Evolutionary conservation across 2,888 invertebrate species (phyloP), one percentile per base, ranked within the genome.

Genomic region (Acanthosepion esculentum): DNA sequence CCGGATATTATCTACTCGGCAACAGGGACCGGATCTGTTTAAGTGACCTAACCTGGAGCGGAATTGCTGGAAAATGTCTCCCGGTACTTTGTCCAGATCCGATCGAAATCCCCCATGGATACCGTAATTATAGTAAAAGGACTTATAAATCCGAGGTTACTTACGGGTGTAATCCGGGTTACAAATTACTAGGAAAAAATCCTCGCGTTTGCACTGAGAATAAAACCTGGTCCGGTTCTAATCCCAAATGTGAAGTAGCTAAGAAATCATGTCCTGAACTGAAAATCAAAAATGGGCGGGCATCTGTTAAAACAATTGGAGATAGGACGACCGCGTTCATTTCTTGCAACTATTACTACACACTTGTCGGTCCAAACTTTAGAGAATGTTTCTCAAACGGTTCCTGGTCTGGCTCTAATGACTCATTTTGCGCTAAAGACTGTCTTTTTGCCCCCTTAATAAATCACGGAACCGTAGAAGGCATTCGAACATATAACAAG

Each of bases 321-420:
- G 96, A 95, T 94, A 96, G 96, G 5, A 95, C 96, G 15, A 95
- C 95, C 0, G 94, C 96, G 0, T 98, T 98, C 55, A 99, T 99
- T 97, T 98, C 98, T 18, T 99, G 99, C 97, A 98, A 99, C 29
- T 98, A 98, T 94, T 99, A 99, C 0, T 99, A 98, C 97, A 98
- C 98, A 97, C 98, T 99, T 95, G 98, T 99, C 0, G 99, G 99
- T 0, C 98, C 99, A 0, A 98, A 98, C 96, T 98, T 98, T 97
- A 98, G 99, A 94, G 98, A 98, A 8, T 98, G 98, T 95, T 96
- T 96, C 64, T 96, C 96, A 29, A 96, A 97, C 95, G 97, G 97
- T 18, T 91, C 95, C 1, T 97, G 97, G 97, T 96, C 96, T 94
- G 97, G 96, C 0, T 48, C 48, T 6, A 95, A 95, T 29, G 95